Base-by-base conservation (phyloP, 2,888 invertebrate genomes). In the Pollenia angustigena region DNA sequence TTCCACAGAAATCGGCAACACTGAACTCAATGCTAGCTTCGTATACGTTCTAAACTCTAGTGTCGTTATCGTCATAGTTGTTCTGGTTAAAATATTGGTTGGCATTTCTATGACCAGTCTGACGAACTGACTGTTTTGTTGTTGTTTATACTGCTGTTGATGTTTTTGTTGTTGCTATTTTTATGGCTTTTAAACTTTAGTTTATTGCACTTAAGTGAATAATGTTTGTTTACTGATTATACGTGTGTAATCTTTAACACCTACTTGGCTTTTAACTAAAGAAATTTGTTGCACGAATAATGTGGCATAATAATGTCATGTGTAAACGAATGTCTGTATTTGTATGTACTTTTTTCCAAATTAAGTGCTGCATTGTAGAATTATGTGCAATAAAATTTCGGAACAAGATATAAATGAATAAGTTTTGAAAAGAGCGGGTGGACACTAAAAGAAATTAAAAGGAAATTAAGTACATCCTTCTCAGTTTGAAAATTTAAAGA, bases 251-350 rank as follows among this genome's bases (percentile, higher is more conserved):
- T 84, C 80, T 86, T 87, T 87, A 76, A 83, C 86, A 83, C 86
- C 86, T 83, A 87, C 86, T 76, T 83, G 83, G 86, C 83, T 86
- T 80, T 79, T 80, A 75, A 75, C 79, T 86, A 60, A 80, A 83
- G 80, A 83, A 83, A 75, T 75, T 80, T 79, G 78, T 76, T 84
- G 81, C 81, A 68, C 68, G 58, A 75, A 50, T 68, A 75, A 68
- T 68, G 66, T 68, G 58, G 74, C 75, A 81, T 60, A 64, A 32
- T 50, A 68, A 48, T 60, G 46, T 12, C 64, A 56, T 62, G 72
- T 64, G 14, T 32, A 56, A 54, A 8, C 8, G 18, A 14, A 56
- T 48, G 16, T n/a, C 16, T 48, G 44, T 62, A 16, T 14, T 14
- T 44, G 54, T 44, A 1, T 62, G 44, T 62, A 8, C 32, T 58